Conservation (phyloP, 2,797 vertebrate genomes). For the Gallirallus australis region DNA sequence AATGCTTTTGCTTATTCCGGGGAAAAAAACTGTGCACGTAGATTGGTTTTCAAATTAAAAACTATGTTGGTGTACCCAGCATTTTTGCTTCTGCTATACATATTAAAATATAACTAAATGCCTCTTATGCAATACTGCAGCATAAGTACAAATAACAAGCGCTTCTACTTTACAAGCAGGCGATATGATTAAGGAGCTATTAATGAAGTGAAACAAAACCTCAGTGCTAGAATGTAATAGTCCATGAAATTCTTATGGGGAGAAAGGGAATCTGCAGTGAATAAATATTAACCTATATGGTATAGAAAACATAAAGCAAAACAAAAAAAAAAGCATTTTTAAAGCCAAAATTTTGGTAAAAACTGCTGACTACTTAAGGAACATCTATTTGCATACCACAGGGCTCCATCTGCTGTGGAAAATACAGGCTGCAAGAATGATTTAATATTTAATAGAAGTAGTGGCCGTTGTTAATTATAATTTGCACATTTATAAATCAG, state of each 20-base stretch:
- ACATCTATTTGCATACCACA: constrained; percentile 92
- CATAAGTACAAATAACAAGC: constrained; percentile 83
- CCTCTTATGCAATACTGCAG: constrained; percentile 78
- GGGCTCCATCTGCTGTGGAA: constrained; percentile 95
- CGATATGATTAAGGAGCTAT: constrained; percentile 86
- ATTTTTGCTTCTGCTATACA: constrained; percentile 72
- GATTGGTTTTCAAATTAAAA: constrained; percentile 85
- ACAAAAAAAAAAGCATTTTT: constrained; percentile 68
- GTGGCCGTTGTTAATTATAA: constrained; percentile 98
- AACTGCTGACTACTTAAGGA: constrained; percentile 91
- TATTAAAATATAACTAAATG: constrained; percentile 79
- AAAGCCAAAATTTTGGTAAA: constrained; percentile 85
- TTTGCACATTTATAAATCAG: constrained; percentile 99
- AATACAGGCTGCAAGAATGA: constrained; percentile 93
- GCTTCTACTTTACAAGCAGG: constrained; percentile 80
- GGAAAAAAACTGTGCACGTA: constrained; percentile 58
- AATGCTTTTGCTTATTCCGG: constrained; percentile 79
- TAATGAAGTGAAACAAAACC: constrained; percentile 91
- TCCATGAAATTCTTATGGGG: constrained; percentile 86
- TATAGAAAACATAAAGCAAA: constrained; percentile 86
- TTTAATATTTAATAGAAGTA: constrained; percentile 99
- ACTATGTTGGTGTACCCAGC: constrained; percentile 66
- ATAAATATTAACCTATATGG: constrained; percentile 91
- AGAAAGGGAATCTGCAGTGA: constrained; percentile 84
- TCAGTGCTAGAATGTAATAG: constrained; percentile 82